phyloP scores from a whole-genome alignment of 2,797 vertebrate genomes.

The Fringilla coelebs region DNA sequence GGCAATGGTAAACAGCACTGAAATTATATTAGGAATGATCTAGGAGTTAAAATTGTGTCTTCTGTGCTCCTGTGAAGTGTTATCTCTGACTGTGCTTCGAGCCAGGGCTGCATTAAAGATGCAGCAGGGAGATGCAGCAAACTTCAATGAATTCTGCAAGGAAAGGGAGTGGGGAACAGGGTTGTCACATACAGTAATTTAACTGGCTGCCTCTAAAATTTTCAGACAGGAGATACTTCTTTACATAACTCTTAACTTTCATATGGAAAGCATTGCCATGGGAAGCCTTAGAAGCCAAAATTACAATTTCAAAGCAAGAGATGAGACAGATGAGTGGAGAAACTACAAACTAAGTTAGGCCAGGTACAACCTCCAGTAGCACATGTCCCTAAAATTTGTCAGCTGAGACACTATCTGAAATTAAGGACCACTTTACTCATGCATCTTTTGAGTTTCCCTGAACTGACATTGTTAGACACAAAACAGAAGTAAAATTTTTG shows the following conservation, averaged over 20 bases:
- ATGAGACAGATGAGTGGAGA: not conserved
- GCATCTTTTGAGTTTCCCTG: not conserved
- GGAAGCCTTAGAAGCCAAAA: not conserved
- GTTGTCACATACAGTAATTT: not conserved
- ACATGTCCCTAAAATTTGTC: not conserved
- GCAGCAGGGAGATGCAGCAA: constrained; percentile 13
- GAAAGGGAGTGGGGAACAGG: not conserved
- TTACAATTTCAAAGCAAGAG: not conserved
- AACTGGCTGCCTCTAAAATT: not conserved
- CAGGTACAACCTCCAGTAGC: not conserved
- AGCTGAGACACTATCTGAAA: not conserved
- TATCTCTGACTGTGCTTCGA: not conserved
- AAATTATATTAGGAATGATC: constrained; percentile 1
- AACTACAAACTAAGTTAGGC: not conserved
- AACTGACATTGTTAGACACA: not conserved
- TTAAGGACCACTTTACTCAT: not conserved
- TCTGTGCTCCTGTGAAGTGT: constrained; percentile 27
- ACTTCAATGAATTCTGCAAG: not conserved
- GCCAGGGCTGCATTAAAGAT: constrained; percentile 27
- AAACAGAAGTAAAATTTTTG: not conserved
- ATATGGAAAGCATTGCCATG: not conserved
- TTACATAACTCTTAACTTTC: not conserved
- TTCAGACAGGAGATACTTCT: not conserved
- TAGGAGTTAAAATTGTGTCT: constrained; percentile 12
- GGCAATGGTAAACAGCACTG: constrained; percentile 10